Evolutionary conservation across 2,888 invertebrate species (phyloP).

Genomic region (Neuroscelio doddi): DNA sequence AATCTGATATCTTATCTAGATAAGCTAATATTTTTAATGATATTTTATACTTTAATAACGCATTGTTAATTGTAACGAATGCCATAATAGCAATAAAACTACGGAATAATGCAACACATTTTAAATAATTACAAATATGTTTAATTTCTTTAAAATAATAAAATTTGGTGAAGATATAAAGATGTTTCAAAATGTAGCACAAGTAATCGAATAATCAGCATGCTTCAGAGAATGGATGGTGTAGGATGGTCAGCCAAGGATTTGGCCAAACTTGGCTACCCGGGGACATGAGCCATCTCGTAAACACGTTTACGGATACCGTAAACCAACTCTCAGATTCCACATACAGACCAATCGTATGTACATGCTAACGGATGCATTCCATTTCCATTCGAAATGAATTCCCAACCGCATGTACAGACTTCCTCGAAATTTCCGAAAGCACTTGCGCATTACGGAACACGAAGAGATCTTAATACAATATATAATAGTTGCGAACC

Average conservation of each 20-base stretch:
- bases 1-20: too few relatives aligned
- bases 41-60: too few relatives aligned
- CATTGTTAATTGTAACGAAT: too few relatives aligned
- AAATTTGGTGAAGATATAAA: too few relatives aligned
- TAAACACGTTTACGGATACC: constrained; percentile 44
- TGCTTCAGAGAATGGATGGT: constrained; percentile 9
- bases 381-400: constrained; percentile 57
- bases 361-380: constrained; percentile 41
- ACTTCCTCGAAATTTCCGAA: constrained; percentile 50
- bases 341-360: constrained; percentile 28
- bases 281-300: constrained; percentile 38
- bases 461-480: constrained; percentile 26
- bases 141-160: too few relatives aligned
- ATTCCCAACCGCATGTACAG: constrained; percentile 41
- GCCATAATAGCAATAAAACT: too few relatives aligned
- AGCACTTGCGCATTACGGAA: constrained; percentile 32
- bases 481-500: constrained; percentile 9
- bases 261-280: constrained; percentile 26
- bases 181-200: background rate
- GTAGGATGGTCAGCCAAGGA: constrained; percentile 21
- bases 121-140: too few relatives aligned
- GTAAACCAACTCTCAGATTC: constrained; percentile 49
- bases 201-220: constrained; percentile 17
- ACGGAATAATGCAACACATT: too few relatives aligned
- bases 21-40: too few relatives aligned